phyloP scores from a whole-genome alignment of 2,888 invertebrate genomes.

The Oscheius myriophilus region DNA sequence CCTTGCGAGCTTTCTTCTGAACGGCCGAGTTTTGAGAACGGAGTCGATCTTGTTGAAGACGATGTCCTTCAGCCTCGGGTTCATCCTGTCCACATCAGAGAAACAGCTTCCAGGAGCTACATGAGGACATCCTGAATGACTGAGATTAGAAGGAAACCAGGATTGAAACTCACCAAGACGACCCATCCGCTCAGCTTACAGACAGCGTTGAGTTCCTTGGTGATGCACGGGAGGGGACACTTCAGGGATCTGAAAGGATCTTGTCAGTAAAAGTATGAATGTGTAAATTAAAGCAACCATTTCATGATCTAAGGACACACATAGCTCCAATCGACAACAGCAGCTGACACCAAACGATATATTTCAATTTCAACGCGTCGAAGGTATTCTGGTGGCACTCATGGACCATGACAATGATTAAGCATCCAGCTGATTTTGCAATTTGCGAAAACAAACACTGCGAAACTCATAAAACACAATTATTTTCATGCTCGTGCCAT shows the following conservation, averaged over 20 bases:
- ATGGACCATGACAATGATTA: too few relatives aligned
- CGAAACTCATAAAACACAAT: too few relatives aligned
- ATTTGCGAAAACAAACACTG: too few relatives aligned
- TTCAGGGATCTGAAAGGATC: conserved; percentile 34
- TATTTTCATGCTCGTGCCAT: too few relatives aligned
- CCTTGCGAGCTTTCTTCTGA: conserved; percentile 28
- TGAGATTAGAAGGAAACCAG: too few relatives aligned
- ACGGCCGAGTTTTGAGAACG: conserved; percentile 33
- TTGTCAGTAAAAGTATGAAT: not conserved
- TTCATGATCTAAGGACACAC: too few relatives aligned
- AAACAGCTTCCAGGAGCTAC: conserved; percentile 45
- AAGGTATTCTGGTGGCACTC: too few relatives aligned
- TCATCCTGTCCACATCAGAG: conserved; percentile 35
- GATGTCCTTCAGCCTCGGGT: conserved; percentile 5
- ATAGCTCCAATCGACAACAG: too few relatives aligned
- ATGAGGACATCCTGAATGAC: conserved; percentile 36
- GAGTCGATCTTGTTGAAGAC: conserved; percentile 6
- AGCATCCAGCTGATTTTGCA: too few relatives aligned
- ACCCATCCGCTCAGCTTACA: conserved; percentile 50
- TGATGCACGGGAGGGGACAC: conserved; percentile 45
- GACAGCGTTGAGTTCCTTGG: conserved; percentile 36
- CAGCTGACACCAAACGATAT: too few relatives aligned
- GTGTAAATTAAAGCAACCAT: conserved; percentile 11
- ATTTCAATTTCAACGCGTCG: too few relatives aligned
- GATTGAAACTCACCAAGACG: conserved; percentile 27